A percentile compares a stretch with the other conserved stretches of the same genome.
Conservation (phyloP, 2,888 invertebrate species). For the Minunthozetes semirufus region DNA sequence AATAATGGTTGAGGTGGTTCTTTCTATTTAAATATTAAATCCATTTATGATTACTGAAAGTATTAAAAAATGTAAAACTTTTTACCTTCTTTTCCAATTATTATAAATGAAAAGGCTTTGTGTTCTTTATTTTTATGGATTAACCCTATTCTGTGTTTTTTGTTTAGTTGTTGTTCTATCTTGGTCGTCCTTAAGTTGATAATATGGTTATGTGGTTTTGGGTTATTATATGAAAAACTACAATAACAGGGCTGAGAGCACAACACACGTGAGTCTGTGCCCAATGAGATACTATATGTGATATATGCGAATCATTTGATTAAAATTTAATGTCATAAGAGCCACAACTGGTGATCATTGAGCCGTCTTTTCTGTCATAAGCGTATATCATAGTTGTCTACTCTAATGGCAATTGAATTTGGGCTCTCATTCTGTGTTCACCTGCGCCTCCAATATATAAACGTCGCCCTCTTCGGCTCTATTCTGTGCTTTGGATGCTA, state of each 20-base stretch:
- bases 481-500: neutral
- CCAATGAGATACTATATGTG: neutral
- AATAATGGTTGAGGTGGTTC: neutral
- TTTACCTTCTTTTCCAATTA: too few relatives aligned
- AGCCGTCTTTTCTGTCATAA: conserved; percentile 13
- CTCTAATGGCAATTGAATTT: conserved; percentile 25
- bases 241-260: neutral
- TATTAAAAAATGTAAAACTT: too few relatives aligned
- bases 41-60: too few relatives aligned
- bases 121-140: too few relatives aligned
- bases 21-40: too few relatives aligned
- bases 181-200: too few relatives aligned
- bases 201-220: too few relatives aligned
- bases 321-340: conserved; percentile 25
- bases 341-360: conserved; percentile 24
- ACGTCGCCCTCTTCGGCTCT: neutral
- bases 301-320: neutral
- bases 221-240: neutral
- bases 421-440: too few relatives aligned
- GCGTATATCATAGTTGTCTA: conserved; percentile 23
- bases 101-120: too few relatives aligned
- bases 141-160: too few relatives aligned
- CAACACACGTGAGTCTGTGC: neutral
- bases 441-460: conserved; percentile 28
- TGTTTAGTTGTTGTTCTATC: too few relatives aligned